Conservation (phyloP, 2,797 vertebrate genomes). For the Spinus olivaceus region DNA sequence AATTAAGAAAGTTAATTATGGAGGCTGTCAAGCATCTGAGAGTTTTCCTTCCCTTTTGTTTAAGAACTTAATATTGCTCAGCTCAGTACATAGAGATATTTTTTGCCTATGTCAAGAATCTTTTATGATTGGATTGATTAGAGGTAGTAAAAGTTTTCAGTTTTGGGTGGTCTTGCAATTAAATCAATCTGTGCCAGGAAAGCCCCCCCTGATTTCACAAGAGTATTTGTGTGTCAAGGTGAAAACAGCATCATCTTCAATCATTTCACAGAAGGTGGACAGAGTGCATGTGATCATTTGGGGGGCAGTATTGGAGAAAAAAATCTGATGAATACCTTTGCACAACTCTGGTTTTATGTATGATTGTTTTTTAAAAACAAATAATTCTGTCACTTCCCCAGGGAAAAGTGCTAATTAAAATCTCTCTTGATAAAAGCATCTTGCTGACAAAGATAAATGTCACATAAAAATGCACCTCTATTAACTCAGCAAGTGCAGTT, state of each 20-base stretch:
- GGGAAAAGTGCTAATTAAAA: conserved; percentile 7
- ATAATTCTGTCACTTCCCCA: not conserved
- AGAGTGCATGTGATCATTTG: not conserved
- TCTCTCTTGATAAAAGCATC: not conserved
- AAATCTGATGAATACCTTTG: not conserved
- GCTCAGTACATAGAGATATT: not conserved
- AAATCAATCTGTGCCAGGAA: not conserved
- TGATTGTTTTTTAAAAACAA: not conserved
- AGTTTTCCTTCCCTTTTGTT: not conserved
- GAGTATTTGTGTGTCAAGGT: not conserved
- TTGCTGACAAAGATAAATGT: not conserved
- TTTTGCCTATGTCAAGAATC: not conserved
- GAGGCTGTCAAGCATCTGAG: not conserved
- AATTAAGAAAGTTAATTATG: not conserved
- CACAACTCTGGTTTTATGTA: not conserved
- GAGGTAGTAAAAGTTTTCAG: not conserved
- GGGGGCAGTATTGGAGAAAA: not conserved
- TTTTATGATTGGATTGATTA: not conserved
- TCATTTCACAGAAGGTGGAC: not conserved
- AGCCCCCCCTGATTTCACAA: not conserved
- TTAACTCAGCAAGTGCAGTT: not conserved
- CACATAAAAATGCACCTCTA: not conserved
- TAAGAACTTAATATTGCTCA: not conserved
- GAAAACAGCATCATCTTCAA: not conserved
- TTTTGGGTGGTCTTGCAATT: not conserved